phyloP scores from a whole-genome alignment of 2,113 vertebrate species.

The Haplochromis burtoni region DNA sequence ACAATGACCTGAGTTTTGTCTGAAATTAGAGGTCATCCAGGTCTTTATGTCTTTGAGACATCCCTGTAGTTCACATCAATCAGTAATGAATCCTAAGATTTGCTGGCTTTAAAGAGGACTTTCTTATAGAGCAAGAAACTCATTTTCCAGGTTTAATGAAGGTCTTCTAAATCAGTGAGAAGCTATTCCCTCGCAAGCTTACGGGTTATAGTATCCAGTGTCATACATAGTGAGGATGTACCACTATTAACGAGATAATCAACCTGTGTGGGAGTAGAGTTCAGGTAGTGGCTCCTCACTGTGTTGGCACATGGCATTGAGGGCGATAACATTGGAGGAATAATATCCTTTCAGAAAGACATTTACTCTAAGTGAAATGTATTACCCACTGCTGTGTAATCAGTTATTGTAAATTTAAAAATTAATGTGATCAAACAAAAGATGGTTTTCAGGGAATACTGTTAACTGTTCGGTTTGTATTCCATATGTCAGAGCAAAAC shows the following conservation, averaged over 20 bases:
- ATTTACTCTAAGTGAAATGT: background rate
- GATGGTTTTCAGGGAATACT: background rate
- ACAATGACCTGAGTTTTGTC: background rate
- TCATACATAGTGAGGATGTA: background rate
- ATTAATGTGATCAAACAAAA: background rate
- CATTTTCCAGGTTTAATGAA: background rate
- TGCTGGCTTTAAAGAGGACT: background rate
- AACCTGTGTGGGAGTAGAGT: background rate
- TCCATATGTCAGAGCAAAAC: background rate
- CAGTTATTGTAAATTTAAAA: background rate
- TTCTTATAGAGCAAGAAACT: background rate
- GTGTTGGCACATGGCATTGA: background rate
- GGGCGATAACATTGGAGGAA: background rate
- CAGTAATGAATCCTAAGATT: background rate
- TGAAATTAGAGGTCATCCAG: background rate
- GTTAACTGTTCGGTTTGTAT: background rate
- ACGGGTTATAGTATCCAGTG: background rate
- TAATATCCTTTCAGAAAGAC: background rate
- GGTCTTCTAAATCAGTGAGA: background rate
- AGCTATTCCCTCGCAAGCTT: background rate
- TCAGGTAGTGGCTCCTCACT: background rate
- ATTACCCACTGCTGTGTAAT: background rate
- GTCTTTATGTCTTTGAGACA: background rate
- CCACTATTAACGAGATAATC: background rate
- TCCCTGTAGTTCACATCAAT: background rate